A percentile compares a stretch with the other conserved stretches of the same genome.
These are phyloP conservation scores for Diacarnus erythraeanus DNA, from an alignment of 37 sponge, comb jelly and placozoan species.

Conservation along the genomic window DNA sequence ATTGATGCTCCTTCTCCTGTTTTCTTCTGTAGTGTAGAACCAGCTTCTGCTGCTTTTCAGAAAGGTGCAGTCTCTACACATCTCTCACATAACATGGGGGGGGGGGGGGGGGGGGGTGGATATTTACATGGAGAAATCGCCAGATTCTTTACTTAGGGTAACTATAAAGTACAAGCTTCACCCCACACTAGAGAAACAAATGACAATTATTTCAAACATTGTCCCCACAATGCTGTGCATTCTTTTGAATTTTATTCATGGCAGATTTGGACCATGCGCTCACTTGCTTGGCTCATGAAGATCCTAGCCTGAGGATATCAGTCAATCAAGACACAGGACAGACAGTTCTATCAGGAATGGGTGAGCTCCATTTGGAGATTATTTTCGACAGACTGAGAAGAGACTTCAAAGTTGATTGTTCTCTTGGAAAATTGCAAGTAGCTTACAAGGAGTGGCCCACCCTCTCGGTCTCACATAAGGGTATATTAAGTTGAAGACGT, in stretches of 20 bases:
- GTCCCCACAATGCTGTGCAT: too few species aligned
- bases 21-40: constrained; percentile 95
- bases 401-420: constrained; percentile 72
- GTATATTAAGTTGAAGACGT: background rate
- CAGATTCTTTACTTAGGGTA: background rate
- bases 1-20: constrained; percentile 76
- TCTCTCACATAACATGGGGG: too few species aligned
- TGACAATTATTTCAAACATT: too few species aligned
- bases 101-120: too few species aligned
- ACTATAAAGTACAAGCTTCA: too few species aligned
- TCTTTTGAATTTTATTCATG: background rate
- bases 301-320: constrained; percentile 91
- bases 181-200: too few species aligned
- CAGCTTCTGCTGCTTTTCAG: constrained; percentile 72
- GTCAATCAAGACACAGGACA: constrained; percentile 80
- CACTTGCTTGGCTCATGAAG: constrained; percentile 69
- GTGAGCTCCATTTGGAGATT: constrained; percentile 95
- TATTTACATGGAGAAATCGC: background rate
- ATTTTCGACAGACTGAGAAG: constrained; percentile 65
- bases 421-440: constrained; percentile 80
- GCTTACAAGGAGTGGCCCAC: constrained; percentile 84
- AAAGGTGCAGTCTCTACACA: constrained; percentile 61
- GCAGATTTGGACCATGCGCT: constrained; percentile 87
- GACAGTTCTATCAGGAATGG: constrained; percentile 94
- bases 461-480: background rate